A percentile compares a stretch with the other conserved stretches of the same genome.
Evolutionary conservation across 2,888 invertebrate species (phyloP).

Genomic region (Sesia bembeciformis): DNA sequence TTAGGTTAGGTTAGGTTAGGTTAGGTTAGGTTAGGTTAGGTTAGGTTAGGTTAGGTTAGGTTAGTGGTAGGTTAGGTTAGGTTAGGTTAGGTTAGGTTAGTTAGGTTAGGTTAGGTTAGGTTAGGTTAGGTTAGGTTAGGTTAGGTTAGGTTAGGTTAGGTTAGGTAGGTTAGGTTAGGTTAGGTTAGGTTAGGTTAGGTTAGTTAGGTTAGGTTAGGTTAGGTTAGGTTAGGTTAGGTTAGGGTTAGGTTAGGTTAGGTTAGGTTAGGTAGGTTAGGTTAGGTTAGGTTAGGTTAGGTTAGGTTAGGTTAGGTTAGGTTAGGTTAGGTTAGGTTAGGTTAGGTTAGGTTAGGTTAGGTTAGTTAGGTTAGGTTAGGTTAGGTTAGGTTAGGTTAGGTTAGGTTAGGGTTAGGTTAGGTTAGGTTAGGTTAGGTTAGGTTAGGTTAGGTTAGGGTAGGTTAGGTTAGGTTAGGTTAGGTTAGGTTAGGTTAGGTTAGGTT

Average conservation of each 20-base stretch:
- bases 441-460: conserved; percentile 13
- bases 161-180: conserved; percentile 15
- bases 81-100: conserved; percentile 9
- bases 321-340: conserved; percentile 9
- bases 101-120: conserved; percentile 12
- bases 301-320: conserved; percentile 9
- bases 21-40: conserved; percentile 2
- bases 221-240: conserved; percentile 13
- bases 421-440: conserved; percentile 13
- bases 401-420: conserved; percentile 9
- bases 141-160: conserved; percentile 9
- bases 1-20: conserved; percentile 3
- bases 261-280: conserved; percentile 8
- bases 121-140: conserved; percentile 13
- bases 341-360: conserved; percentile 8
- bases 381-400: conserved; percentile 9
- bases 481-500: conserved; percentile 10
- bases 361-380: conserved; percentile 10
- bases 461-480: conserved; percentile 14
- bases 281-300: conserved; percentile 9
- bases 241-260: conserved; percentile 6
- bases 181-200: conserved; percentile 15
- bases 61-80: conserved; percentile 12
- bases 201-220: conserved; percentile 10
- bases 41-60: conserved; percentile 3